These are phyloP conservation scores for Bradysia coprophila DNA, from an alignment of 1,140 invertebrate genomes.

Conservation along the genomic window DNA sequence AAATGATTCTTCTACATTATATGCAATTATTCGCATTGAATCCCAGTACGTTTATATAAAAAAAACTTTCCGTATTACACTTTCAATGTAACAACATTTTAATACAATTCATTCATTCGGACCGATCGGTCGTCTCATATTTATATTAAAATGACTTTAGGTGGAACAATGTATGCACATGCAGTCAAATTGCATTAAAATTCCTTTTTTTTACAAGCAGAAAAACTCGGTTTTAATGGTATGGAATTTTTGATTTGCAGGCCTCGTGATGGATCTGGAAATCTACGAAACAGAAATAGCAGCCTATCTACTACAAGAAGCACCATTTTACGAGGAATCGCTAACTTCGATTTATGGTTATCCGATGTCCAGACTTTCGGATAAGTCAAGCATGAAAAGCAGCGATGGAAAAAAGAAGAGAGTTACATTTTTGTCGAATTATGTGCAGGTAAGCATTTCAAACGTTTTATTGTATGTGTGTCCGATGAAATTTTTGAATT, in stretches of 20 bases:
- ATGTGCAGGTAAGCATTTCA: not conserved
- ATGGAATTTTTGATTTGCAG: not conserved
- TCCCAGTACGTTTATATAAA: no score
- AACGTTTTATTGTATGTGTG: not conserved
- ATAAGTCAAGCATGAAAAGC: not conserved
- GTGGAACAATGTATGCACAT: no score
- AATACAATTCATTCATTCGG: no score
- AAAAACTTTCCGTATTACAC: no score
- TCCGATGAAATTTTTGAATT: not conserved
- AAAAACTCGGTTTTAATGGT: no score
- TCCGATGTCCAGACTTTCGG: not conserved
- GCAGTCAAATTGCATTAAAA: no score
- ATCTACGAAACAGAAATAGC: not conserved
- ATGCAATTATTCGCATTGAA: no score
- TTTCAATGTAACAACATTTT: no score
- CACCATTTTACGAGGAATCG: not conserved
- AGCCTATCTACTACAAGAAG: not conserved
- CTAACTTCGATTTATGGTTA: not conserved
- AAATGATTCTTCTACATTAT: no score
- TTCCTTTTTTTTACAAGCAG: no score
- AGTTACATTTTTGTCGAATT: not conserved
- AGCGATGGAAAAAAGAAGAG: not conserved
- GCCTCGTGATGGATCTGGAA: not conserved
- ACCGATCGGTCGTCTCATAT: no score
- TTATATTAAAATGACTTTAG: no score